Conservation (phyloP, 2,888 invertebrate species). For the Melinaea menophilus region DNA sequence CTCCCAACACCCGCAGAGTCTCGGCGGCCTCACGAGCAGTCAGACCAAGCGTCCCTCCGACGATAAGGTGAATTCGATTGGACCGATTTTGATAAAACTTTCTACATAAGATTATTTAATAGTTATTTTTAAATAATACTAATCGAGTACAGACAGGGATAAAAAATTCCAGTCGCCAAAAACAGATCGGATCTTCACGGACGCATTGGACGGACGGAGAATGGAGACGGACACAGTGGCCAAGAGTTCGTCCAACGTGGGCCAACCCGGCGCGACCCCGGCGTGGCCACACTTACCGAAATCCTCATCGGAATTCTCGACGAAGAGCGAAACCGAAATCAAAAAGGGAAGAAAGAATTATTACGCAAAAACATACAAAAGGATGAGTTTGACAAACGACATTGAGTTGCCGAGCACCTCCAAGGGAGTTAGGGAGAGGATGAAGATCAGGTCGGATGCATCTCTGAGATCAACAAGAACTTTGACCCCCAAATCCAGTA, state of each 20-base stretch:
- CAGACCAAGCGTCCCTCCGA: background rate
- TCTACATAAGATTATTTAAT: background rate
- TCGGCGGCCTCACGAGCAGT: background rate
- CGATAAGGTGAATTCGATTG: background rate
- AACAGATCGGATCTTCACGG: background rate
- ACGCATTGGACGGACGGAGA: background rate
- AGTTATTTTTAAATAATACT: too few relatives aligned
- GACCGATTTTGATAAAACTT: constrained; percentile 6
- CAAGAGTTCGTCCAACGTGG: constrained; percentile 19
- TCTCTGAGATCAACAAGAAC: too few relatives aligned
- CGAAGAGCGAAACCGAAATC: background rate
- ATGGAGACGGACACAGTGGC: background rate
- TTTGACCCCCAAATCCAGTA: too few relatives aligned
- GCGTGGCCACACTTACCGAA: constrained; percentile 2
- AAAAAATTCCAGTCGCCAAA: background rate
- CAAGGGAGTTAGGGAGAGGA: background rate
- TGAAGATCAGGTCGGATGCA: too few relatives aligned
- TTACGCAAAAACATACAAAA: constrained; percentile 24
- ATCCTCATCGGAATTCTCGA: constrained; percentile 6
- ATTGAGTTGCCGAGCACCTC: background rate
- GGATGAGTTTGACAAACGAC: background rate
- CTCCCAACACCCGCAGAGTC: too few relatives aligned
- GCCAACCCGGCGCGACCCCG: constrained; percentile 13
- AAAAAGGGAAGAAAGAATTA: constrained; percentile 17
- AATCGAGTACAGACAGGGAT: too few relatives aligned